Base-by-base conservation (phyloP, 35 echinoderm and acorn worm species). In the Ptychodera flava region DNA sequence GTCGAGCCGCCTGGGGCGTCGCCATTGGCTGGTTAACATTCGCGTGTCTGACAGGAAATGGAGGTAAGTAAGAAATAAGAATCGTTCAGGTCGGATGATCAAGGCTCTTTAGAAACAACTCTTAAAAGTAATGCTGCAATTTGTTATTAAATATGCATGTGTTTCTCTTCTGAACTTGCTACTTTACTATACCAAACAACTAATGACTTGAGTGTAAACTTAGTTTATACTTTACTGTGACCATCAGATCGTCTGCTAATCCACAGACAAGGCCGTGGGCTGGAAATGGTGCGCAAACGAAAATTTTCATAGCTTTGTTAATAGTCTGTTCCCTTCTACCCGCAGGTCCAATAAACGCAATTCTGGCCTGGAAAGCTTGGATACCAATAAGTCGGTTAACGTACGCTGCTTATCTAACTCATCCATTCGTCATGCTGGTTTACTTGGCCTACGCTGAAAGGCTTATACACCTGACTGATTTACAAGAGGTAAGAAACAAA, bases 351-450 rank as follows among this genome's bases (percentile, higher is more conserved):
- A 38, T 94, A 1, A 85, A 91, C 36, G 80, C 79, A 0, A 90
- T 94, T 78, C 89, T 94, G 15, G 83, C 80, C 10, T 94, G 92
- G 92, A 84, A 87, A 16, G 78, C 88, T 30, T 94, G 92, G 92
- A 83, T 94, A 16, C 92, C 92, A 37, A 36, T 94, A 76, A 86
- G 36, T 16, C 85, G 89, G 2, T 45, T 94, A 30, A 94, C 84
- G 31, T 94, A 94, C 37, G 87, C 88, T 77, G 81, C 89, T 12
- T 94, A 94, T 82, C 85, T 94, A 0, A 78, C 91, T 30, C 92
- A 94, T 77, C 92, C 92, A 10, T 34, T 91, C 12, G 85, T 94
- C 29, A 94, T 94, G n/a, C n/a, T n/a, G n/a, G n/a, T n/a, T n/a
- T n/a, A n/a, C n/a, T n/a, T n/a, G n/a, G n/a, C n/a, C n/a, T n/a